Base-by-base conservation (phyloP, 2,888 invertebrate species). In the Brenthis hecate region DNA sequence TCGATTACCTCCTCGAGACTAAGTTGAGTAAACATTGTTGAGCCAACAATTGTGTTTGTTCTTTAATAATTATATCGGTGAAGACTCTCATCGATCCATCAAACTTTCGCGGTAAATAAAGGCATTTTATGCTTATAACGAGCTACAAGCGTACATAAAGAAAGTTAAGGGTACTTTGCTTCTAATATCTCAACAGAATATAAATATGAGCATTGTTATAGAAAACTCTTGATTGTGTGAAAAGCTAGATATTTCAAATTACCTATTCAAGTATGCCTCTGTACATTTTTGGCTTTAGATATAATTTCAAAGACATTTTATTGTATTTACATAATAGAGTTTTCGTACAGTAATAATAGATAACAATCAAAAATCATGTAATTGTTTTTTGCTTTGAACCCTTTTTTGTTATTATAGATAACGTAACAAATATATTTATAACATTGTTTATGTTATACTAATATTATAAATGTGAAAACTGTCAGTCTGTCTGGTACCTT, bases 21-120 rank as follows among this genome's bases (percentile, higher is more conserved):
- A 32, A 19, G 51, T 54, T 23, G 13, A 65, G 56, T 65, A 69
- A 70, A 58, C 65, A 71, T 63, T 63, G 66, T 58, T 63, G 47
- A 50, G 50, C 53, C 47, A 65, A 68, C 71, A 69, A 66, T 63
- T 28, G 66, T 66, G 67, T 58, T 11, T 70, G 71, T 56, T 72
- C 72, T 65, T 66, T 71, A 58, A 32, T 57, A 69, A 72, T 72
- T 72, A 69, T 56, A 14, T 56, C 64, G 57, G 53, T 50, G 65
- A 63, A 63, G 68, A 56, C 66, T 51, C 64, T 66, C 70, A 69
- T 68, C 69, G 73, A 72, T 72, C 68, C 54, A 65, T 64, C 64
- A 66, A 71, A 68, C 47, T 73, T 70, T 62, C 54, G 23, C 65
- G 43, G 66, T 55, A 48, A 56, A 50, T 47, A 54, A 51, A 62